Base-by-base conservation (phyloP, 2,113 vertebrate genomes). In the Cnemophilus loriae region DNA sequence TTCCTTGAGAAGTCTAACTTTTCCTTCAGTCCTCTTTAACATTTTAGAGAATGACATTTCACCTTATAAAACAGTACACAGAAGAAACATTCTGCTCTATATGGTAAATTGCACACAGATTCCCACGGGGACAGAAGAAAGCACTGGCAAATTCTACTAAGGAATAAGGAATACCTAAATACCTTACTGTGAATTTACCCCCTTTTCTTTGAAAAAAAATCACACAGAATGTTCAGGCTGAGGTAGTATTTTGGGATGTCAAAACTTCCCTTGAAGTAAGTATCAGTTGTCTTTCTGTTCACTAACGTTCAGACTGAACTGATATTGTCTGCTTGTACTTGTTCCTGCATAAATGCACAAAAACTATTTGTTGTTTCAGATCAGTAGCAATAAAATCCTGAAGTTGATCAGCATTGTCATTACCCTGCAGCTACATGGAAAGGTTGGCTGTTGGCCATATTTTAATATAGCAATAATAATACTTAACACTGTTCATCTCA, bases 381-480 rank as follows among this genome's bases (percentile, higher is more conserved):
- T 86, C 44, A 50, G 73, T 68, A 75, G 30, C 56, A 96, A 77
- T 94, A 90, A 92, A 95, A 89, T 92, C 41, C 44, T 84, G 23
- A 49, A 76, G 86, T 26, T 88, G 90, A 96, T 95, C 92, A 92
- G 76, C 28, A 90, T 92, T 96, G 79, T 84, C 83, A 84, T 96
- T 95, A 94, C 49, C 69, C 65, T 92, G 73, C 52, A 90, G 80
- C 85, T 94, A 89, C 96, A 76, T 9, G 79, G 49, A 95, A 82
- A 93, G 32, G n/a, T 90, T 97, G 96, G 95, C 93, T 96, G 80
- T 85, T 90, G 92, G 95, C 96, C 96, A 94, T 87, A 60, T 95
- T 93, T 94, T 97, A 97, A 96, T 96, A 95, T 42, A 95, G 39
- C 85, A 93, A 90, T 95, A 96, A 97, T 96, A 93, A 95, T 78